Evolutionary conservation across 2,888 invertebrate species (phyloP).

Genomic region (Eupeodes luniger): DNA sequence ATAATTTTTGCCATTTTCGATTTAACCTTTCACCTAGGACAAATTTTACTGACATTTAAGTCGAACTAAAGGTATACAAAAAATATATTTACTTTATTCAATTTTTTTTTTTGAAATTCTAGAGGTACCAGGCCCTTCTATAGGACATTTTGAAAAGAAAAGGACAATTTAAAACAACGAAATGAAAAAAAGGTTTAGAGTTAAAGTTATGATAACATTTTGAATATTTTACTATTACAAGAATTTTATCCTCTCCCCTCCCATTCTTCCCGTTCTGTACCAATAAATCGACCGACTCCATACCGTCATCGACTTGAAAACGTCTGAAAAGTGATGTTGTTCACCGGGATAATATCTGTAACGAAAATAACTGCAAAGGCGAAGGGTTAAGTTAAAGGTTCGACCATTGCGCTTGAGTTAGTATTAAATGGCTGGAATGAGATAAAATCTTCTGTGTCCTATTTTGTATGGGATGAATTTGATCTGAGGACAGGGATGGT

Average conservation of each 20-base stretch:
- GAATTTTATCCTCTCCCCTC: slow-evolving; percentile 62
- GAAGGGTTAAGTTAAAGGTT: slow-evolving; percentile 4
- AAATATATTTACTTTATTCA: too few relatives aligned
- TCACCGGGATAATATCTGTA: neutral
- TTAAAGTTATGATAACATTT: slow-evolving; percentile 76
- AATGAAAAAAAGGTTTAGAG: slow-evolving; percentile 57
- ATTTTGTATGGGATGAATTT: neutral
- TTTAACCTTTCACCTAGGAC: too few relatives aligned
- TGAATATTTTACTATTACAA: slow-evolving; percentile 72
- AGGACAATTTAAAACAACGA: slow-evolving; percentile 18
- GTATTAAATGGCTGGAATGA: slow-evolving; percentile 15
- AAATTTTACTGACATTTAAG: too few relatives aligned
- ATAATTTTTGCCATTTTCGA: too few relatives aligned
- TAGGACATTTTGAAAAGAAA: too few relatives aligned
- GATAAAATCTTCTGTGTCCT: neutral
- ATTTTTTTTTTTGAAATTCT: too few relatives aligned
- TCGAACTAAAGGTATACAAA: too few relatives aligned
- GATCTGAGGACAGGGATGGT: too few relatives aligned
- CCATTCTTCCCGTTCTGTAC: too few relatives aligned
- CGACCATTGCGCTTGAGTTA: slow-evolving; percentile 54
- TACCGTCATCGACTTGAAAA: neutral
- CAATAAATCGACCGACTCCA: too few relatives aligned
- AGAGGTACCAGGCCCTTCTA: too few relatives aligned
- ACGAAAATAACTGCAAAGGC: neutral
- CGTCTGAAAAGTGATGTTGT: neutral